Percentiles rank a stretch among this genome's conserved stretches.
Conservation (phyloP, 53 echinoderm and acorn worm genomes). For the Temnopleurus reevesii region DNA sequence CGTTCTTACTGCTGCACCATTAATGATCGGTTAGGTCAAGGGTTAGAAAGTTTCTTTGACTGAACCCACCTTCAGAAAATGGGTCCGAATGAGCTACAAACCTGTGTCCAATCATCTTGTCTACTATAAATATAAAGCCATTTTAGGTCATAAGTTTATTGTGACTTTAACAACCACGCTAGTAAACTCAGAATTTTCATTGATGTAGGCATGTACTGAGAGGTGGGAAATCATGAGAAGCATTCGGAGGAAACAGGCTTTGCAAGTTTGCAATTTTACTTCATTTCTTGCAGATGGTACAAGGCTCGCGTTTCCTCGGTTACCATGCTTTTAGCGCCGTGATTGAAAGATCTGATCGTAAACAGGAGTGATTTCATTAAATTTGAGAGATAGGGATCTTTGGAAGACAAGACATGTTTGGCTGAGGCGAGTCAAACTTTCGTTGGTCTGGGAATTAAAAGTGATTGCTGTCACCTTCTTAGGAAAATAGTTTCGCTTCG, state of each 20-base stretch:
- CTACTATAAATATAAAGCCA: no score
- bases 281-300: neutral
- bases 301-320: neutral
- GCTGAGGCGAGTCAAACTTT: neutral
- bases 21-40: no score
- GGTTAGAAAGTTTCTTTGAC: no score
- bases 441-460: constrained; percentile 15
- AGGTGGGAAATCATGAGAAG: neutral
- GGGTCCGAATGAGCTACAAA: no score
- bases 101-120: no score
- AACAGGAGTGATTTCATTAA: constrained; percentile 32
- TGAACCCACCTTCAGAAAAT: no score
- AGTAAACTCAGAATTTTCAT: neutral
- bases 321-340: neutral
- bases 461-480: neutral
- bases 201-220: neutral
- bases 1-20: no score
- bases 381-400: neutral
- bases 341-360: constrained; percentile 23
- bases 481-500: neutral
- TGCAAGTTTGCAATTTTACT: constrained; percentile 33
- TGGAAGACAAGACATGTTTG: constrained; percentile 6
- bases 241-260: constrained; percentile 1
- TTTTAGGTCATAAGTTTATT: no score
- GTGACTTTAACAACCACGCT: no score